Conservation (phyloP, 2,113 vertebrate genomes). For the Rhineura floridana region DNA sequence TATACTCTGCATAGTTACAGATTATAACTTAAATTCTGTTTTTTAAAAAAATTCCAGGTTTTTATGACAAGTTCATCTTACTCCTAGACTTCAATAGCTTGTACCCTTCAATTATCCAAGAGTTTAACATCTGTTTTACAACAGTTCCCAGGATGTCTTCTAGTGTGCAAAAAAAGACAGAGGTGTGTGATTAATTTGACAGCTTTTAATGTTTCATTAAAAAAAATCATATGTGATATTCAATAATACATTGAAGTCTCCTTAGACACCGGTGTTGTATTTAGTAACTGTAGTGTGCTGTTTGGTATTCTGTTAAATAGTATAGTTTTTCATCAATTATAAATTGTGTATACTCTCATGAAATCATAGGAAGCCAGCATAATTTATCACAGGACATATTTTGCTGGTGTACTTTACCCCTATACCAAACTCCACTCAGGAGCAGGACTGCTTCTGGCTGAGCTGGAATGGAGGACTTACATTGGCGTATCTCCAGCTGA, state of each 20-base stretch:
- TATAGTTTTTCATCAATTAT: background rate
- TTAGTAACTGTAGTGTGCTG: background rate
- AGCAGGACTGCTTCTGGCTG: too few relatives aligned
- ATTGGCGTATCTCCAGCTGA: too few relatives aligned
- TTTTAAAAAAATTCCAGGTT: conserved; percentile 85
- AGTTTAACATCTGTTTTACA: conserved; percentile 99
- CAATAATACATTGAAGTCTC: background rate
- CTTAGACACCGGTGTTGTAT: background rate
- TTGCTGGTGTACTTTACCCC: too few relatives aligned
- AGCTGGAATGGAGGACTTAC: too few relatives aligned
- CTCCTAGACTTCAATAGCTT: conserved; percentile 99
- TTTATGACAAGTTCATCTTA: conserved; percentile 98
- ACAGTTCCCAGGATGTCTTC: conserved; percentile 87
- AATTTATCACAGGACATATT: too few relatives aligned
- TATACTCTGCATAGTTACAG: background rate
- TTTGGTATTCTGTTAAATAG: background rate
- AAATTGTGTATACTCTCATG: background rate
- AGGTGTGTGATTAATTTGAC: conserved; percentile 53
- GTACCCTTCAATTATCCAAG: conserved; percentile 98
- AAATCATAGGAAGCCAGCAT: too few relatives aligned
- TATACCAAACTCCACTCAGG: too few relatives aligned
- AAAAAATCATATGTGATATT: background rate
- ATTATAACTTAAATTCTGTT: conserved; percentile 29
- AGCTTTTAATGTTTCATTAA: background rate
- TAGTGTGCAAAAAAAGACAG: conserved; percentile 64